A percentile compares a stretch with the other conserved stretches of the same genome.
phyloP scores from a whole-genome alignment of 37 sponge, comb jelly and placozoan genomes.

The Theonella swinhoei region DNA sequence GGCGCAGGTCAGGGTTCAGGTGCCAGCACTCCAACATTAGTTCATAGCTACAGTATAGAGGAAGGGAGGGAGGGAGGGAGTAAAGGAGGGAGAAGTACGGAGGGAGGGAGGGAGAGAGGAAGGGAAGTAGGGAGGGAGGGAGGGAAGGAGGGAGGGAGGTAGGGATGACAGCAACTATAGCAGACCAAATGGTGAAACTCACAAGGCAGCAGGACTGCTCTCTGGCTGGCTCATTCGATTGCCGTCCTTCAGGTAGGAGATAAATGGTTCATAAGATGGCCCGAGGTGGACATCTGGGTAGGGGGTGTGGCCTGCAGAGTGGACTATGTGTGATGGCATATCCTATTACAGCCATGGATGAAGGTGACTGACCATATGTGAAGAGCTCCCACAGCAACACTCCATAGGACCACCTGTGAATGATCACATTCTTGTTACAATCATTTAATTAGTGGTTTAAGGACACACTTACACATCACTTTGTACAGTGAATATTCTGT shows the following conservation, averaged over 20 bases:
- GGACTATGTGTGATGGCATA: too few species aligned
- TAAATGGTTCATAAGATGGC: slow-evolving; percentile 16
- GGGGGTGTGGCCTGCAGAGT: slow-evolving; percentile 37
- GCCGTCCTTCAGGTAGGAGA: slow-evolving; percentile 53
- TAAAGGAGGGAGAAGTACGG: too few species aligned
- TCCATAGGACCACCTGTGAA: slow-evolving; percentile 77
- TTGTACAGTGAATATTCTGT: slow-evolving; percentile 39
- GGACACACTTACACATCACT: slow-evolving; percentile 75
- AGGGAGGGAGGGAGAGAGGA: too few species aligned
- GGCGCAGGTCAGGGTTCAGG: slow-evolving; percentile 32
- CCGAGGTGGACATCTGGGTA: slow-evolving; percentile 33
- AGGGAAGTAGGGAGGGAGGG: too few species aligned
- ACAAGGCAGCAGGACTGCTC: slow-evolving; percentile 58
- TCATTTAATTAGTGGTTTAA: background rate
- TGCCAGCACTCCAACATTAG: slow-evolving; percentile 61
- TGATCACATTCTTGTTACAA: background rate
- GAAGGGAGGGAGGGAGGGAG: too few species aligned
- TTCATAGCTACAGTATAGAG: slow-evolving; percentile 23
- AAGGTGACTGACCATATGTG: slow-evolving; percentile 72
- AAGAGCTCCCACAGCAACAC: slow-evolving; percentile 78
- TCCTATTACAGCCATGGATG: too few species aligned
- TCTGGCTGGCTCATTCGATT: slow-evolving; percentile 57
- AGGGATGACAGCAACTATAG: background rate
- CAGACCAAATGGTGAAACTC: slow-evolving; percentile 3
- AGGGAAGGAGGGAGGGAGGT: background rate